Percentiles rank a stretch among this genome's conserved stretches.
Conservation (phyloP, 2,113 vertebrate species). For the Phodopus roborovskii region DNA sequence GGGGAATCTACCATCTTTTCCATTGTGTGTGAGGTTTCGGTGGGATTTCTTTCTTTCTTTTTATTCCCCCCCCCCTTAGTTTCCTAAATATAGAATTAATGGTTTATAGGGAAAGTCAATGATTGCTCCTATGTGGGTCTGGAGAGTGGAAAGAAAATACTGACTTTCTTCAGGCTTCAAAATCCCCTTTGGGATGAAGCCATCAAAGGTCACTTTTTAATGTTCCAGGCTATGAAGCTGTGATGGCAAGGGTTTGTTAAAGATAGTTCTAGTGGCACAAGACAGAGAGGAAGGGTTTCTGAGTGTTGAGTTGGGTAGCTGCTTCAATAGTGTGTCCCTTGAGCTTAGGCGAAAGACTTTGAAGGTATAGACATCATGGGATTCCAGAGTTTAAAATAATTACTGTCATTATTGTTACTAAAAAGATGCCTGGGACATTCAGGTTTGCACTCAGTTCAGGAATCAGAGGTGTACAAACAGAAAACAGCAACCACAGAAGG, state of each 20-base stretch:
- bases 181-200: background rate
- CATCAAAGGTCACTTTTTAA: background rate
- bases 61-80: conserved; percentile 39
- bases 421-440: background rate
- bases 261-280: background rate
- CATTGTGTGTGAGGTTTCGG: conserved; percentile 71
- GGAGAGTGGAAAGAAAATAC: conserved; percentile 67
- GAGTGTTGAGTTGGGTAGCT: background rate
- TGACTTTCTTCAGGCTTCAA: conserved; percentile 20
- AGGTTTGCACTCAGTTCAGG: background rate
- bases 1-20: conserved; percentile 72
- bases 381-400: background rate
- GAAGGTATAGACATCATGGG: background rate
- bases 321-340: background rate
- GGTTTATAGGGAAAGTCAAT: conserved; percentile 62
- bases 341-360: background rate
- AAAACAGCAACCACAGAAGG: background rate
- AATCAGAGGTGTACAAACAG: background rate
- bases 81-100: conserved; percentile 82
- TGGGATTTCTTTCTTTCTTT: background rate
- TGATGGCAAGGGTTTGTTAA: background rate
- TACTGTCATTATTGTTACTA: background rate
- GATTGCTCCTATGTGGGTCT: conserved; percentile 57
- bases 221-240: background rate
- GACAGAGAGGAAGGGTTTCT: background rate